phyloP scores from a whole-genome alignment of 1,140 invertebrate species.

The Papilio glaucus region DNA sequence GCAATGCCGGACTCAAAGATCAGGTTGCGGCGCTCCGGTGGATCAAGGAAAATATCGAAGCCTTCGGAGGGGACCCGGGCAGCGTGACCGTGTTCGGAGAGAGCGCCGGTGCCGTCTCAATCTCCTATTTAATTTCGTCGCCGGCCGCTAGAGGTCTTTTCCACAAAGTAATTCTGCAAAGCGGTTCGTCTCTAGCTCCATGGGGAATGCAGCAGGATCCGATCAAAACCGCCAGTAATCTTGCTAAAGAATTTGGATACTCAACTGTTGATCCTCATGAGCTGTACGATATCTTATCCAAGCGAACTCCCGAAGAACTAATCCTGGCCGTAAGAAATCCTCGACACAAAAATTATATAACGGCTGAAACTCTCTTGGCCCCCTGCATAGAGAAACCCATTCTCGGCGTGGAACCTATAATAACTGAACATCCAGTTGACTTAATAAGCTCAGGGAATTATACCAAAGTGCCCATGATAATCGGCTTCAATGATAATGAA shows the following conservation, averaged over 20 bases:
- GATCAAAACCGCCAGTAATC: conserved; percentile 63
- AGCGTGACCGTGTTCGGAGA: conserved; percentile 79
- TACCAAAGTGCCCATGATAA: conserved; percentile 75
- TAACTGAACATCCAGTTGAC: conserved; percentile 66
- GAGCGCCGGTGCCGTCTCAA: conserved; percentile 77
- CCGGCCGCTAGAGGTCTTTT: conserved; percentile 69
- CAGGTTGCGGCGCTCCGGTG: conserved; percentile 84
- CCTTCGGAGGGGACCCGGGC: conserved; percentile 79
- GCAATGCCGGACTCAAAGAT: conserved; percentile 85
- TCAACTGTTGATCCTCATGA: conserved; percentile 63
- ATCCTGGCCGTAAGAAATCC: conserved; percentile 58
- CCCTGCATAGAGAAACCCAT: conserved; percentile 73
- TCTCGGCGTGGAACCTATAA: conserved; percentile 59
- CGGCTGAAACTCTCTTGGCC: conserved; percentile 65
- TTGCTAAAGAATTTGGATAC: conserved; percentile 72
- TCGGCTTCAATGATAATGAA: conserved; percentile 75
- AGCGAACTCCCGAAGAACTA: conserved; percentile 60
- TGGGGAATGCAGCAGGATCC: conserved; percentile 83
- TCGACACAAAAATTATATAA: conserved; percentile 58
- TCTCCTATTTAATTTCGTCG: conserved; percentile 72
- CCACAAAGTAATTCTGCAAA: conserved; percentile 84
- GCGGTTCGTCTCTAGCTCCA: conserved; percentile 87
- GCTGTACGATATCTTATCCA: conserved; percentile 67
- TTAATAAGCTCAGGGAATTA: conserved; percentile 70
- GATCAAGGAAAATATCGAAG: conserved; percentile 83